Evolutionary conservation across 2,888 invertebrate genomes (phyloP).

Genomic region (Camptogramma bilineatum): DNA sequence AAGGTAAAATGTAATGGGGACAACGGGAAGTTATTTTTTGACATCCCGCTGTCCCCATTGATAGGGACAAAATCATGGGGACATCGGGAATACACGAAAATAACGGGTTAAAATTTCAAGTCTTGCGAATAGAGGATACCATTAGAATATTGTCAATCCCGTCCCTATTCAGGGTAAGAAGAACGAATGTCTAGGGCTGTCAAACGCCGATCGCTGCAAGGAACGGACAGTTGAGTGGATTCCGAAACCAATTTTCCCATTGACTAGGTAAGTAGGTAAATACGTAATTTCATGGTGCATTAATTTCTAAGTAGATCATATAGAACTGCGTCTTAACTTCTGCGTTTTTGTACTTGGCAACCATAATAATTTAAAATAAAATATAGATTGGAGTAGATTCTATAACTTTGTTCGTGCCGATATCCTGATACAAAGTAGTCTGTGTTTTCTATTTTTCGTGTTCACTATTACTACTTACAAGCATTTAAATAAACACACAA

Average conservation of each 20-base stretch:
- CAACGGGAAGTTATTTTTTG: too few relatives aligned
- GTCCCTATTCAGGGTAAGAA: slow-evolving; percentile 13
- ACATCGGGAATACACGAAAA: too few relatives aligned
- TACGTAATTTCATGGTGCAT: slow-evolving; percentile 80
- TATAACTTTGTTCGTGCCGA: neutral
- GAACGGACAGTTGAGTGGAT: slow-evolving; percentile 69
- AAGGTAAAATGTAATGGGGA: too few relatives aligned
- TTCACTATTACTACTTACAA: too few relatives aligned
- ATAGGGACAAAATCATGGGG: too few relatives aligned
- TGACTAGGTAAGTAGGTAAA: slow-evolving; percentile 82
- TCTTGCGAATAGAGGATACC: neutral
- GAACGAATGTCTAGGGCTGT: slow-evolving; percentile 48
- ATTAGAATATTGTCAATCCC: slow-evolving; percentile 16
- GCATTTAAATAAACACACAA: too few relatives aligned
- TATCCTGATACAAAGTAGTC: too few relatives aligned
- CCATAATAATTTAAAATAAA: slow-evolving; percentile 8
- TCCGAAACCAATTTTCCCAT: slow-evolving; percentile 78
- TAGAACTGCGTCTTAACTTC: slow-evolving; percentile 55
- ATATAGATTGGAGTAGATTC: neutral
- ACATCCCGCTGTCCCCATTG: too few relatives aligned
- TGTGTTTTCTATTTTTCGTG: too few relatives aligned
- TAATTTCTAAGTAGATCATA: slow-evolving; percentile 74
- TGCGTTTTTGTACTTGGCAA: slow-evolving; percentile 51
- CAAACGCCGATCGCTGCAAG: slow-evolving; percentile 70
- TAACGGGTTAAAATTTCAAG: too few relatives aligned